Conservation (phyloP, 2,113 vertebrate genomes). For the Petroica traversi region DNA sequence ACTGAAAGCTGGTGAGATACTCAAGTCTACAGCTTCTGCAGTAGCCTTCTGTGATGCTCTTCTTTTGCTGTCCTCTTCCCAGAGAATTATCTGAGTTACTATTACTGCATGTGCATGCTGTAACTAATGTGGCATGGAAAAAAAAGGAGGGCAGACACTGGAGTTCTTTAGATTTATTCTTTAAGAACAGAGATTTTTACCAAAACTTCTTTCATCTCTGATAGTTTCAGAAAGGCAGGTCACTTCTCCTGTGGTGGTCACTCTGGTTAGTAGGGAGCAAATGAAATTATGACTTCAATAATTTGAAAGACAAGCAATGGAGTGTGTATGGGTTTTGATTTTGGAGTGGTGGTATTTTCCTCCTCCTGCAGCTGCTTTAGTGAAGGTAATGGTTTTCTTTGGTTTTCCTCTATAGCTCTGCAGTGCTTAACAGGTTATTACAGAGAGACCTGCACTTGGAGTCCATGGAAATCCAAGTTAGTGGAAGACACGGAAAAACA, state of each 20-base stretch:
- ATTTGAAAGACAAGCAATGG: background rate
- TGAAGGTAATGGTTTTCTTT: background rate
- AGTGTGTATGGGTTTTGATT: background rate
- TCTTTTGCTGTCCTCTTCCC: background rate
- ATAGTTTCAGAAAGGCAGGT: background rate
- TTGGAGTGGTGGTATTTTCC: background rate
- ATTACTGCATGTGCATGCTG: background rate
- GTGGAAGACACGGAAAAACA: background rate
- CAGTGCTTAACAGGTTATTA: background rate
- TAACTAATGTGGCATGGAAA: background rate
- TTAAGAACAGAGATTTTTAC: background rate
- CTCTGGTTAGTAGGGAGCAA: background rate
- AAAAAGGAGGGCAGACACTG: background rate
- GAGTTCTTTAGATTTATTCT: background rate
- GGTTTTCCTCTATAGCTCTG: background rate
- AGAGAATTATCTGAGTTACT: background rate
- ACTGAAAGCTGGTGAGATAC: background rate
- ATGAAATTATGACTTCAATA: background rate
- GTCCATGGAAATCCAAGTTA: background rate
- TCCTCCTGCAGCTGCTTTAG: background rate
- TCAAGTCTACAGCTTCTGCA: background rate
- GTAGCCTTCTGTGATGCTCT: background rate
- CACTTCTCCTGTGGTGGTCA: rapidly evolving
- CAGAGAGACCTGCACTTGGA: background rate
- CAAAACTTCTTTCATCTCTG: background rate